Conservation (phyloP, 2,113 vertebrate species). For the Chaetodon auriga region DNA sequence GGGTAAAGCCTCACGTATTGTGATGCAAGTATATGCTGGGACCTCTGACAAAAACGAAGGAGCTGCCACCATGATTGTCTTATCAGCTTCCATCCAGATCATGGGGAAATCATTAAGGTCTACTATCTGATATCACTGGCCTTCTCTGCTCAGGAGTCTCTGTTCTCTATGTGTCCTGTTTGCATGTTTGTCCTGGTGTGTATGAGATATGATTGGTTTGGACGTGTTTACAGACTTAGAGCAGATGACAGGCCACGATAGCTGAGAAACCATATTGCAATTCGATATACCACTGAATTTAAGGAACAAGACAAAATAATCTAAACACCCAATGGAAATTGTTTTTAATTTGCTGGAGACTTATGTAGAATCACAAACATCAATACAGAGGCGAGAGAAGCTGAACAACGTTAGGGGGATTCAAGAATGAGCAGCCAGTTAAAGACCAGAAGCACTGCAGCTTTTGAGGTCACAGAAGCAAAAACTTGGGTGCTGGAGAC, state of each 20-base stretch:
- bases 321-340: background rate
- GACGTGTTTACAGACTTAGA: background rate
- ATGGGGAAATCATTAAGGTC: conserved; percentile 1
- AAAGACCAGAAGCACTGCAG: background rate
- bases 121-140: conserved; percentile 21
- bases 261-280: background rate
- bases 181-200: background rate
- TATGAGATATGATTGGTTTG: background rate
- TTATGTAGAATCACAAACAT: too few species aligned
- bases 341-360: background rate
- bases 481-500: too few species aligned
- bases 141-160: background rate
- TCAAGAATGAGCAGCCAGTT: background rate
- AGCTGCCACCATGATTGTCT: conserved; percentile 1
- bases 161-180: background rate
- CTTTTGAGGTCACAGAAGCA: background rate
- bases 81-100: conserved; percentile 22
- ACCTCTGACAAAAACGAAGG: conserved; percentile 5
- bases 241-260: background rate
- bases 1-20: too few species aligned
- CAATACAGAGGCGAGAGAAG: background rate
- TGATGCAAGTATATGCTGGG: background rate
- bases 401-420: background rate
- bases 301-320: conserved; percentile 1
- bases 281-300: conserved; percentile 4